Conservation (phyloP, 2,888 invertebrate genomes). For the Sphaeridia pumilis region DNA sequence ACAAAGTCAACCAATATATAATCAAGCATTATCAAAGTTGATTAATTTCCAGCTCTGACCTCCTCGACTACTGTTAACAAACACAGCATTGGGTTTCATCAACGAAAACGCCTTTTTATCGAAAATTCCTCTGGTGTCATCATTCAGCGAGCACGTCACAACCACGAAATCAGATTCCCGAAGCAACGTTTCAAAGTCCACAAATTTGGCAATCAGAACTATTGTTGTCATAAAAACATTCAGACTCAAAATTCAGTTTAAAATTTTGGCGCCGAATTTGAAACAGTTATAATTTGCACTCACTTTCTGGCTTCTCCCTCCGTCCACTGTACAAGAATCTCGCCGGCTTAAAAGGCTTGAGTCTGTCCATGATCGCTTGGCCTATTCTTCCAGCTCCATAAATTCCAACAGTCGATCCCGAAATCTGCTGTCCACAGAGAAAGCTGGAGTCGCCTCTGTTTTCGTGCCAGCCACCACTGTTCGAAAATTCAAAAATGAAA, state of each 20-base stretch:
- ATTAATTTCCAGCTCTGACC: conserved; percentile 45
- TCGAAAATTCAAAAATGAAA: no score
- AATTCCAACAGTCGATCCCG: conserved; percentile 67
- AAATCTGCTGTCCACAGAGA: conserved; percentile 77
- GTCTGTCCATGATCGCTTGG: conserved; percentile 60
- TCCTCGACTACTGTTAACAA: conserved; percentile 78
- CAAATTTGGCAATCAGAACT: conserved; percentile 55
- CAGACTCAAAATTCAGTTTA: no score
- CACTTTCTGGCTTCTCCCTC: conserved; percentile 48
- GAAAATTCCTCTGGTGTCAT: conserved; percentile 68
- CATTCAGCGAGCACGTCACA: conserved; percentile 62
- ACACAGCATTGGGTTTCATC: conserved; percentile 77
- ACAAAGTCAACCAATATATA: not conserved
- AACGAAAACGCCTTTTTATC: conserved; percentile 62
- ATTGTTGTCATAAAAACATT: no score
- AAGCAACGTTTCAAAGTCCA: conserved; percentile 59
- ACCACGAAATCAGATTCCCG: conserved; percentile 73
- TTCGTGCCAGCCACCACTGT: conserved; percentile 65
- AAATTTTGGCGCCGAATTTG: no score
- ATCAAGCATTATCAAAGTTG: no score
- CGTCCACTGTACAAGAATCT: conserved; percentile 63
- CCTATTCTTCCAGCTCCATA: conserved; percentile 77
- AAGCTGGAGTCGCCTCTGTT: conserved; percentile 73
- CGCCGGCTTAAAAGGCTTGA: conserved; percentile 62
- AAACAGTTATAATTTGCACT: no score